Evolutionary conservation across 2,113 vertebrate genomes (phyloP).

Genomic region (Neodon shergylaensis): DNA sequence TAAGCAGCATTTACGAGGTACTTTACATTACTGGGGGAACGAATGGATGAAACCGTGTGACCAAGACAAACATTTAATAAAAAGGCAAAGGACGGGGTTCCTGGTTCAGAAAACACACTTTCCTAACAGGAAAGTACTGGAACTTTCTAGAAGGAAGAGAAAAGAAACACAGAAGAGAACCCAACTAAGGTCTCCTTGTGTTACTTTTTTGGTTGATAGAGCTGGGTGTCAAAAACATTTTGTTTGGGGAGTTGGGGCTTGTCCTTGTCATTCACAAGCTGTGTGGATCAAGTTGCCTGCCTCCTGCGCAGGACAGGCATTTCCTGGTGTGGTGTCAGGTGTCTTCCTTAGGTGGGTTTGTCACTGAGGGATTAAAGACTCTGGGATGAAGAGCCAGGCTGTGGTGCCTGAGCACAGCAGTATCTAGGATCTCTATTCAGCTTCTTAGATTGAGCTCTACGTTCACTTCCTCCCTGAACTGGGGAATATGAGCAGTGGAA

Average conservation of each 20-base stretch:
- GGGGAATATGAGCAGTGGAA: neutral
- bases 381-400: neutral
- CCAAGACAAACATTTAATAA: neutral
- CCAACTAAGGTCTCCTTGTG: neutral
- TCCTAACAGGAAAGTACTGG: neutral
- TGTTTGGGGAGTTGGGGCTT: slow-evolving; percentile 59
- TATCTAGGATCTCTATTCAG: neutral
- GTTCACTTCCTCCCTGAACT: neutral
- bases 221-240: neutral
- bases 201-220: neutral
- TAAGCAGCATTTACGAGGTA: neutral
- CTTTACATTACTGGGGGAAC: neutral
- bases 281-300: slow-evolving; percentile 51
- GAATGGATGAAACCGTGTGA: neutral
- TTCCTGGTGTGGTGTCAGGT: slow-evolving; percentile 73
- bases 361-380: slow-evolving; percentile 51
- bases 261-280: slow-evolving; percentile 46
- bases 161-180: neutral
- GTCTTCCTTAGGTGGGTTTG: slow-evolving; percentile 58
- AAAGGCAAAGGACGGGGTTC: neutral
- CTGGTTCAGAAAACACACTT: neutral
- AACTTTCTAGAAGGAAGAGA: neutral
- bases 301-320: slow-evolving; percentile 59
- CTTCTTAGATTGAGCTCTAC: neutral
- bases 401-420: neutral